These are phyloP conservation scores for Drosophila lacicola DNA, from an alignment of 2,888 invertebrate genomes.

Conservation along the genomic window DNA sequence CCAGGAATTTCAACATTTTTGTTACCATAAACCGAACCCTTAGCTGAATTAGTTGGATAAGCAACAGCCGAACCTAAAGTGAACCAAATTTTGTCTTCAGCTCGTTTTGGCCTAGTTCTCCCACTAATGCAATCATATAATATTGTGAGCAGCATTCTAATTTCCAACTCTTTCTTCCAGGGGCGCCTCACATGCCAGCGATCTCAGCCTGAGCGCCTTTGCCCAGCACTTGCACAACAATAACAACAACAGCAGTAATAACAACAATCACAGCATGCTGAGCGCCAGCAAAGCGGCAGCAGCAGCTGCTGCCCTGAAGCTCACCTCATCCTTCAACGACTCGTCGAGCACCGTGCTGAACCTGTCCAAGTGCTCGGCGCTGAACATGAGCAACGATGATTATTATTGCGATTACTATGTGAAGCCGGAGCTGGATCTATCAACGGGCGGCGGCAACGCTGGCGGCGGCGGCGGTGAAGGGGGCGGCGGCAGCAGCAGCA, in stretches of 20 bases:
- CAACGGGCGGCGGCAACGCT: conserved; percentile 41
- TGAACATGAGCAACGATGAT: conserved; percentile 76
- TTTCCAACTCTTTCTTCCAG: conserved; percentile 35
- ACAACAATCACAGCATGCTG: conserved; percentile 46
- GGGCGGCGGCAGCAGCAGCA: conserved; percentile 22
- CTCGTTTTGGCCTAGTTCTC: background rate
- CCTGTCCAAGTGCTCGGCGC: conserved; percentile 78
- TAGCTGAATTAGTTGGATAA: no score
- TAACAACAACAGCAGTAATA: conserved; percentile 65
- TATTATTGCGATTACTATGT: conserved; percentile 80
- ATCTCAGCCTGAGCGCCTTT: conserved; percentile 76
- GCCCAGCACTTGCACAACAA: conserved; percentile 72
- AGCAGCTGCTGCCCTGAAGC: conserved; percentile 41
- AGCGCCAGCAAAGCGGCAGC: conserved; percentile 47
- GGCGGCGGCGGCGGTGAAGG: conserved; percentile 29
- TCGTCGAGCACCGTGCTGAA: conserved; percentile 72
- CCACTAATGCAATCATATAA: no score
- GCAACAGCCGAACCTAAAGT: no score
- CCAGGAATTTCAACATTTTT: no score
- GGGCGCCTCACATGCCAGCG: conserved; percentile 81
- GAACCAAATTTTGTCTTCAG: no score
- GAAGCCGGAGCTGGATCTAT: conserved; percentile 82
- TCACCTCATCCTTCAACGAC: conserved; percentile 73
- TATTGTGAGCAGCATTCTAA: background rate
- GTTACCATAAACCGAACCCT: no score